Percentiles rank a stretch among this genome's conserved stretches.
phyloP scores from a whole-genome alignment of 2,888 invertebrate genomes.

The Marasmarcha lunaedactyla region DNA sequence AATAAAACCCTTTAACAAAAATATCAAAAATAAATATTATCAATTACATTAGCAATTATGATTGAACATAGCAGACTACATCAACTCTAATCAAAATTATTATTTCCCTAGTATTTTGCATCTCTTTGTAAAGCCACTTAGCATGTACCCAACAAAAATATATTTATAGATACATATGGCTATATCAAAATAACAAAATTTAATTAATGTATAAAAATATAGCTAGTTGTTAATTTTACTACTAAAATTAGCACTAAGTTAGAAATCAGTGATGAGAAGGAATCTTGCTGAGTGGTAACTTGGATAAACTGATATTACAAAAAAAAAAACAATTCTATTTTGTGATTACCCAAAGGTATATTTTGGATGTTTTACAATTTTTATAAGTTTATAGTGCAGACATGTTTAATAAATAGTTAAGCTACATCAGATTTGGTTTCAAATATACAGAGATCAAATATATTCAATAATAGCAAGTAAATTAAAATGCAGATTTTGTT shows the following conservation, averaged over 20 bases:
- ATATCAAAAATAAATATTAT: slow-evolving; percentile 1
- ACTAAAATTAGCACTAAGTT: slow-evolving; percentile 48
- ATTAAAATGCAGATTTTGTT: slow-evolving; percentile 61
- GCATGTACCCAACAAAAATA: no score
- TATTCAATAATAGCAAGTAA: slow-evolving; percentile 33
- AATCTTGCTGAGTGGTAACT: slow-evolving; percentile 35
- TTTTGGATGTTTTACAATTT: slow-evolving; percentile 26
- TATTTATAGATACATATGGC: slow-evolving; percentile 16
- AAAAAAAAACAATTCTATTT: background rate
- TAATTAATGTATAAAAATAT: slow-evolving; percentile 50
- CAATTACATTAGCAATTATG: background rate
- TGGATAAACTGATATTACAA: slow-evolving; percentile 27
- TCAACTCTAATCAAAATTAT: no score
- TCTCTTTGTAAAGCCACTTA: no score
- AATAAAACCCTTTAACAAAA: background rate
- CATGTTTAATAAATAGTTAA: slow-evolving; percentile 23
- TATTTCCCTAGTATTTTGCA: no score
- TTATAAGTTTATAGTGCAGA: slow-evolving; percentile 19
- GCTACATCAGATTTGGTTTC: slow-evolving; percentile 50
- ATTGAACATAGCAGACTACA: background rate
- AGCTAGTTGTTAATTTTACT: slow-evolving; percentile 40
- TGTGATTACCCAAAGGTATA: background rate
- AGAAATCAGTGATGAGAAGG: slow-evolving; percentile 29
- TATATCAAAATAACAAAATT: slow-evolving; percentile 41
- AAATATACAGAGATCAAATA: slow-evolving; percentile 58